A percentile compares a stretch with the other conserved stretches of the same genome.
phyloP scores from a whole-genome alignment of 2,113 vertebrate species.

The Lontra canadensis region DNA sequence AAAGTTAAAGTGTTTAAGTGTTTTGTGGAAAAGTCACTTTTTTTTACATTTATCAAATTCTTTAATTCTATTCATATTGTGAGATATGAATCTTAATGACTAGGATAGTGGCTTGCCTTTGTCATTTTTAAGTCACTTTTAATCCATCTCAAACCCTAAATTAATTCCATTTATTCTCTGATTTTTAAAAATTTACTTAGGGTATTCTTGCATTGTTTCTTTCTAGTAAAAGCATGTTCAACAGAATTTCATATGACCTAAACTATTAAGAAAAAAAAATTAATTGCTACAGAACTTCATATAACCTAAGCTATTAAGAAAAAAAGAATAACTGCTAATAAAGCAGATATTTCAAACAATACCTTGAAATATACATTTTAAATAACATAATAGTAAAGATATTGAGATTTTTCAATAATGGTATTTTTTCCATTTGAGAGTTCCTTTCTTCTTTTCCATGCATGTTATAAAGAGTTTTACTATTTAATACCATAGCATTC shows the following conservation, averaged over 20 bases:
- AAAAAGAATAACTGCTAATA: neutral
- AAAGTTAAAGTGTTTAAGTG: neutral
- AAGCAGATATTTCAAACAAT: neutral
- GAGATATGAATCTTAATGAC: neutral
- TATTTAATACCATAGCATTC: neutral
- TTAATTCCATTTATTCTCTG: neutral
- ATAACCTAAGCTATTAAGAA: neutral
- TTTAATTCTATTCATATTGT: neutral
- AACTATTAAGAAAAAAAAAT: neutral
- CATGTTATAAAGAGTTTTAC: neutral
- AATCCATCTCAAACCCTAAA: neutral
- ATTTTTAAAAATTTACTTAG: conserved; percentile 37
- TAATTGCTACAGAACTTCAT: neutral
- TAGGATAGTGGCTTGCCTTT: neutral
- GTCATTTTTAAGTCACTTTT: neutral
- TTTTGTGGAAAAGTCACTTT: neutral
- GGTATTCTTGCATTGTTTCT: neutral
- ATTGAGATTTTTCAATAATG: neutral
- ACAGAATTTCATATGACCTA: neutral
- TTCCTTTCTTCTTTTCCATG: neutral
- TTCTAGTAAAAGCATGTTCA: conserved; percentile 40
- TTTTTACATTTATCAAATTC: neutral
- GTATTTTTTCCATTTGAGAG: neutral
- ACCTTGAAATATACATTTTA: neutral
- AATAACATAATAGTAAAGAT: neutral